Evolutionary conservation across 2,113 vertebrate genomes (phyloP), one percentile per base, ranked within the genome.

Genomic region (Paradoxurus hermaphroditus): DNA sequence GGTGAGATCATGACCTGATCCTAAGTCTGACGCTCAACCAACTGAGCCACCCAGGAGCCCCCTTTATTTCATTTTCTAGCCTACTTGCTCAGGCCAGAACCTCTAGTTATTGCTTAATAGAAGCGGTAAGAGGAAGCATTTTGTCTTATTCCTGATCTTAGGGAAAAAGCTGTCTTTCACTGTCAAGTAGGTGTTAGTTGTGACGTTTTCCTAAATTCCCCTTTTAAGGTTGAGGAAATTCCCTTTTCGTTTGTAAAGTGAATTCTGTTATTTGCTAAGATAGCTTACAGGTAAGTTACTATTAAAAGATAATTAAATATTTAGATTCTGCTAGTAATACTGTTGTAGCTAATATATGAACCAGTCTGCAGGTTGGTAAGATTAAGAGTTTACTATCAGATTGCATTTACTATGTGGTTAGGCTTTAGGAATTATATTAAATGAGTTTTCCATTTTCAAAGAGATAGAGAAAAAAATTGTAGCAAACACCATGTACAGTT

Each of bases 61-160:
- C 21, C 82, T 92, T 92, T 72, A 73, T 79, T 86, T 91, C 13
- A 23, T 92, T 90, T 91, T 95, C 29, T 86, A 90, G 59, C 41
- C 41, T 86, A 51, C 51, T 91, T 91, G 27, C 36, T 13, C 25
- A 53, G 31, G 49, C 53, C 46, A 36, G 46, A 73, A 67, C 36
- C 19, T 78, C 14, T 56, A 73, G 44, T 90, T 15, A 31, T 14
- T 88, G 29, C 31, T 59, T 21, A 86, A 10, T 49, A 86, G 65
- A 51, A 73, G 27, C 13, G 15, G 2, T 81, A 5, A 91, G 51
- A 77, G 16, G 18, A 68, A 18, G 19, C 46, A 77, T 51, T 68
- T 90, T 95, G 70, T 97, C 41, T 83, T 89, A 9, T 78, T 87
- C 23, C 29, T 78, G 10, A 72, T 86, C 18, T 56, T 85, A 46